A percentile compares a stretch with the other conserved stretches of the same genome.
Evolutionary conservation across 2,113 vertebrate species (phyloP).

Genomic region (Acrocephalus arundinaceus): DNA sequence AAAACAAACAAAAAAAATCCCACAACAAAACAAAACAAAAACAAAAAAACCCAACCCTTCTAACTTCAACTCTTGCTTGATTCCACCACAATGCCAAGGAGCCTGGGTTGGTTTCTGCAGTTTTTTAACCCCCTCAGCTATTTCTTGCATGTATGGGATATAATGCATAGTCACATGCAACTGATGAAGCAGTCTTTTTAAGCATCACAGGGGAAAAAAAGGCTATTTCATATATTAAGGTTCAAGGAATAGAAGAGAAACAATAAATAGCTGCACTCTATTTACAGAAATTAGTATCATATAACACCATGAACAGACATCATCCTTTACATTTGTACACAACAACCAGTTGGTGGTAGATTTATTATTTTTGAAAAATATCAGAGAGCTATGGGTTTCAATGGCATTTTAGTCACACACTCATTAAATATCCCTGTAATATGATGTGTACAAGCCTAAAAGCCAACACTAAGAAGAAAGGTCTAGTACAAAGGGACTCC

Average conservation of each 20-base stretch:
- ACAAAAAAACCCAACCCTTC: not conserved
- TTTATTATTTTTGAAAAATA: not conserved
- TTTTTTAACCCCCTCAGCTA: not conserved
- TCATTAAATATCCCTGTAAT: not conserved
- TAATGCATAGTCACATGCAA: not conserved
- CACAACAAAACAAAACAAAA: too few relatives aligned
- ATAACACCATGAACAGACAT: not conserved
- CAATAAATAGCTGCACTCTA: not conserved
- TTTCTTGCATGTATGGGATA: not conserved
- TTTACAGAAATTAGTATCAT: not conserved
- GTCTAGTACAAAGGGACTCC: not conserved
- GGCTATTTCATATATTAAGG: not conserved
- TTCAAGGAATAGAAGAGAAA: not conserved
- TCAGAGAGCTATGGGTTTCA: not conserved
- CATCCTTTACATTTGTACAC: not conserved
- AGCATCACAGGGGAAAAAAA: not conserved
- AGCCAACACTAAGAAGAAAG: not conserved
- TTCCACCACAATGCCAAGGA: not conserved
- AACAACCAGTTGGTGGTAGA: not conserved
- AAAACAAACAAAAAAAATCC: too few relatives aligned
- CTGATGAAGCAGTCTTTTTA: not conserved
- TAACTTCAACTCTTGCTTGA: not conserved
- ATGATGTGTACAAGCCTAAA: not conserved
- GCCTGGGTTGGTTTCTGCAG: rapidly evolving
- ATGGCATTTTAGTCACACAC: not conserved